Evolutionary conservation across 2,797 vertebrate genomes (phyloP).

Genomic region (Hemibagrus guttatus): DNA sequence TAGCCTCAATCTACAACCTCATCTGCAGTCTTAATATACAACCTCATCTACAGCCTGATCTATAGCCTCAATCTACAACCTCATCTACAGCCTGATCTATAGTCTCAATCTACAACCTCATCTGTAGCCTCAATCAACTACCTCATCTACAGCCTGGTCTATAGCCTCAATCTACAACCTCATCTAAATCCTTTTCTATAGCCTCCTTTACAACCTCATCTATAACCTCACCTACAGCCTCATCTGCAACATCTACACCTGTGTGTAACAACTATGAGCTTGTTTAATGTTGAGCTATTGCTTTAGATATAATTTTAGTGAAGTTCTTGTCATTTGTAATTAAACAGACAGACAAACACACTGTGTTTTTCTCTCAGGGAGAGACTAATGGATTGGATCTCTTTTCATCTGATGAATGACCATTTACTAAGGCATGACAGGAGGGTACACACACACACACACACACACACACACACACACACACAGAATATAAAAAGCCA

Average conservation of each 20-base stretch:
- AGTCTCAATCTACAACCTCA: accelerated
- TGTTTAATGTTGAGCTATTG: not conserved
- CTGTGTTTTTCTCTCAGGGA: slow-evolving; percentile 10
- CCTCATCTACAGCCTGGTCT: not conserved
- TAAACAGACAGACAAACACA: slow-evolving; percentile 11
- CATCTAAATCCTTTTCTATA: not conserved
- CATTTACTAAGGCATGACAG: slow-evolving; percentile 74
- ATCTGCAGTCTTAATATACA: not conserved
- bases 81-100: not conserved
- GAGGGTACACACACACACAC: slow-evolving; percentile 53
- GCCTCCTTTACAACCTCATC: not conserved
- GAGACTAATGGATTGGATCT: slow-evolving; percentile 72
- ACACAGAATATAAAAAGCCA: not conserved
- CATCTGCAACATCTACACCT: not conserved
- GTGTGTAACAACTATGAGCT: not conserved
- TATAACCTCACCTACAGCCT: not conserved
- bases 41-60: not conserved
- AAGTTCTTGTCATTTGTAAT: not conserved
- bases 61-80: not conserved
- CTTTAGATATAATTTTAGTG: not conserved
- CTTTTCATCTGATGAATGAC: slow-evolving; percentile 71
- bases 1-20: not conserved
- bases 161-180: not conserved
- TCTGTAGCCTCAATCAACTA: not conserved
- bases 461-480: slow-evolving; percentile 42